Evolutionary conservation across 2,888 invertebrate species (phyloP).

Genomic region (Syrphus vitripennis): DNA sequence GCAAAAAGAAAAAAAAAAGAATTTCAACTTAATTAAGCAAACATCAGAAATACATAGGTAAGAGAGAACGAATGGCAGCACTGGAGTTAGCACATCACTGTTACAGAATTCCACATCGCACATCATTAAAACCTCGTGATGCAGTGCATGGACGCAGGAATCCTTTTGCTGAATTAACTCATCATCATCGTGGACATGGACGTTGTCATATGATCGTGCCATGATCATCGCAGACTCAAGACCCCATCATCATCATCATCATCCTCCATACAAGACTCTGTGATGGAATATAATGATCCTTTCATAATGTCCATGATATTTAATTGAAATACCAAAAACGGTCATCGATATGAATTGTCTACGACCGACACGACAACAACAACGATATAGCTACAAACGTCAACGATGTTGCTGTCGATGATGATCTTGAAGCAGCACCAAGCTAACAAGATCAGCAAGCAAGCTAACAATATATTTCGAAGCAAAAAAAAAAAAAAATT

Average conservation of each 20-base stretch:
- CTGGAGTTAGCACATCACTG: constrained; percentile 34
- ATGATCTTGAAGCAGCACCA: constrained; percentile 6
- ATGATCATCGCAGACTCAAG: constrained; percentile 35
- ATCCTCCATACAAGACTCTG: constrained; percentile 10
- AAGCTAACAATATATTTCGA: background rate
- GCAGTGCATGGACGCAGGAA: constrained; percentile 14
- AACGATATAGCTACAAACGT: background rate
- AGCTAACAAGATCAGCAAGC: background rate
- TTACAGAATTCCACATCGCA: constrained; percentile 69
- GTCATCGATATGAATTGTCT: constrained; percentile 72
- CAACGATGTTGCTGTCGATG: constrained; percentile 1
- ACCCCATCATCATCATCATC: constrained; percentile 5
- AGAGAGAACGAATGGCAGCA: constrained; percentile 27
- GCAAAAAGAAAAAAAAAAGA: background rate
- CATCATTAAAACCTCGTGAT: constrained; percentile 64
- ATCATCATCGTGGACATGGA: constrained; percentile 35
- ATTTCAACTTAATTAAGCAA: constrained; percentile 66
- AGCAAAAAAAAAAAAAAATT: constrained; percentile 49
- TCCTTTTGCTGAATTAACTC: constrained; percentile 65
- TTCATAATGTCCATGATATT: constrained; percentile 72
- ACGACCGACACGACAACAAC: constrained; percentile 14
- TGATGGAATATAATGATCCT: constrained; percentile 72
- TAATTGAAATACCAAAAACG: constrained; percentile 72
- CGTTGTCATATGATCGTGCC: constrained; percentile 50
- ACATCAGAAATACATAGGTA: background rate